Evolutionary conservation across 2,797 vertebrate species (phyloP), one percentile per base, ranked within the genome.

Genomic region (Odontamblyopus lacepedii): DNA sequence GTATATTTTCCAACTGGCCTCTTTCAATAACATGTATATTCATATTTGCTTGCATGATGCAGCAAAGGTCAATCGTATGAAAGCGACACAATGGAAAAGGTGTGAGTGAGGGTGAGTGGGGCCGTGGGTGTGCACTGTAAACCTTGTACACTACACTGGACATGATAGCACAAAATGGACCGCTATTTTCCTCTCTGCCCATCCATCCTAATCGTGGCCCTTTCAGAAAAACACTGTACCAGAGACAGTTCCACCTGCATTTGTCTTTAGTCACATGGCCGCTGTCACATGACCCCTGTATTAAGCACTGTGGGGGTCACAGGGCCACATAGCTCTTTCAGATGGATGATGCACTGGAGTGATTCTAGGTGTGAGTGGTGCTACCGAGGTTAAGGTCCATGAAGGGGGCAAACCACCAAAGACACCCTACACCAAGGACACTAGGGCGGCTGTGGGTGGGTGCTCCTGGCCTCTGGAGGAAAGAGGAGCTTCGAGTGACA

Each of bases 331-430:
- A 29, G 44, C 44, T 50, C n/a, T 15, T 51, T 50, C 64, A 66
- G 64, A 66, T 66, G 64, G 44, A 66, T 66, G 64, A 50, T 27
- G 26, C 64, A 4, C 44, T 66, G 64, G 64, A 66, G 64, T 29
- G 44, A 50, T 50, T 27, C 27, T 30, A 27, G 26, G 26, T 66
- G 26, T 27, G 26, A 66, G 44, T 29, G 64, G 63, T 29, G 41
- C 12, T 30, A 8, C 13, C 16, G 26, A 51, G 64, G 64, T 69
- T 57, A 56, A 41, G 67, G 67, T 69, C 67, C 56, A 60, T 48
- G 32, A 59, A 44, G 3, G 29, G 44, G 41, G 44, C 64, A 66
- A 66, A 66, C 44, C 64, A 66, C 44, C 41, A 50, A 48, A 66
- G 64, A 66, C 41, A 50, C 44, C 26, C 26, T 50, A 48, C 64